These are phyloP conservation scores for Tor tambroides DNA, from an alignment of 2,113 vertebrate genomes.

Conservation along the genomic window DNA sequence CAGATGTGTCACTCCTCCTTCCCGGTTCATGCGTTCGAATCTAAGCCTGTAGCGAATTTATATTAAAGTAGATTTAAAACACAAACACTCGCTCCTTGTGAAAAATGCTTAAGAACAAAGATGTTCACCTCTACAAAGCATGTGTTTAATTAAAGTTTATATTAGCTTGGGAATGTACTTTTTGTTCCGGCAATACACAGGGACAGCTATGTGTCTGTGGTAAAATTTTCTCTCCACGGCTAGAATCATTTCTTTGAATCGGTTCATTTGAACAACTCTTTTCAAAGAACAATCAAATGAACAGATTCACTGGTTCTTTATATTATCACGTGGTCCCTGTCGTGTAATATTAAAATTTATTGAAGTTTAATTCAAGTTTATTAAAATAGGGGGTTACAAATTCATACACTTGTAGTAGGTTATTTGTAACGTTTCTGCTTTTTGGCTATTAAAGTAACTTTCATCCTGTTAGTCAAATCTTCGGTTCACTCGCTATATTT, in stretches of 20 bases:
- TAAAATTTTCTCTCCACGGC: background rate
- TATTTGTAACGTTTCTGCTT: background rate
- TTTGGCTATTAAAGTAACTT: too few species aligned
- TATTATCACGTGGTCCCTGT: background rate
- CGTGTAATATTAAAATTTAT: too few species aligned
- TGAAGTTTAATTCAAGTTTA: too few species aligned
- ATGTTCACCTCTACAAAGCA: too few species aligned
- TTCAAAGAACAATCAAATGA: background rate
- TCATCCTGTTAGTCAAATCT: background rate
- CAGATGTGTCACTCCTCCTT: conserved; percentile 28
- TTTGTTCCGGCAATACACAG: background rate
- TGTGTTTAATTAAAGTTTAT: background rate
- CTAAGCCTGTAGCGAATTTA: background rate
- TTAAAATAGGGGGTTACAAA: background rate
- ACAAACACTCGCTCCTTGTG: background rate
- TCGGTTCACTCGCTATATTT: background rate
- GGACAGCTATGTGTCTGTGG: conserved; percentile 6
- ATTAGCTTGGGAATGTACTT: background rate
- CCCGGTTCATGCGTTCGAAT: background rate
- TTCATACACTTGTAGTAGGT: background rate
- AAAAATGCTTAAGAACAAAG: background rate
- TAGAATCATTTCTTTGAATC: background rate
- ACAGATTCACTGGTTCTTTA: background rate
- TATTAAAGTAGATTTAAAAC: background rate
- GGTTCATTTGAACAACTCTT: conserved; percentile 13